Conservation (phyloP, 2,113 vertebrate species). For the Murina feae region DNA sequence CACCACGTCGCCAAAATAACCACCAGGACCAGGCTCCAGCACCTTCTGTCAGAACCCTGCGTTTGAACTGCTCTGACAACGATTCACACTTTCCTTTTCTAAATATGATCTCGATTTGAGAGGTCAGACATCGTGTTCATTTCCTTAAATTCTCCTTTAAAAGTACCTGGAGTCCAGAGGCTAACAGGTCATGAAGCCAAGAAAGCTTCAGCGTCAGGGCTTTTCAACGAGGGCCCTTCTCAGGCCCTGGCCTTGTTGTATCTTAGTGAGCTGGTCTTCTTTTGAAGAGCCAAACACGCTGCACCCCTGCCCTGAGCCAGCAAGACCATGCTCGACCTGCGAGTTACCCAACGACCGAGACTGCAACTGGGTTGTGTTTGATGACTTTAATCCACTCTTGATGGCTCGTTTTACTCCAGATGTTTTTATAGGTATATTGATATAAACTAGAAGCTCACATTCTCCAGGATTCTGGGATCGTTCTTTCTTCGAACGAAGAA, state of each 20-base stretch:
- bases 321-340: background rate
- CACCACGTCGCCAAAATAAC: background rate
- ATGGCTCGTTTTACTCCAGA: background rate
- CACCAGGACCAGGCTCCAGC: background rate
- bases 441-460: background rate
- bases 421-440: background rate
- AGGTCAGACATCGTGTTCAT: background rate
- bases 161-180: background rate
- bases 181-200: background rate
- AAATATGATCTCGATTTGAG: background rate
- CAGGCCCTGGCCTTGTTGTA: background rate
- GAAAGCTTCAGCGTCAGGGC: background rate
- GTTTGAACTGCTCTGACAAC: background rate
- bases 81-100: background rate
- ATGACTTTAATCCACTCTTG: background rate
- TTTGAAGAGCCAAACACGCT: background rate
- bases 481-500: conserved; percentile 32
- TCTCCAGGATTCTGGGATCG: background rate
- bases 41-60: background rate
- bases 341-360: background rate
- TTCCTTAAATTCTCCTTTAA: background rate
- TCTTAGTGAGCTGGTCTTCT: background rate
- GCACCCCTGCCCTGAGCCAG: background rate
- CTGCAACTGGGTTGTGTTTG: background rate
- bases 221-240: background rate